Percentiles rank a stretch among this genome's conserved stretches.
These are phyloP conservation scores for Porphyrio hochstetteri DNA, from an alignment of 2,113 vertebrate genomes.

Conservation along the genomic window DNA sequence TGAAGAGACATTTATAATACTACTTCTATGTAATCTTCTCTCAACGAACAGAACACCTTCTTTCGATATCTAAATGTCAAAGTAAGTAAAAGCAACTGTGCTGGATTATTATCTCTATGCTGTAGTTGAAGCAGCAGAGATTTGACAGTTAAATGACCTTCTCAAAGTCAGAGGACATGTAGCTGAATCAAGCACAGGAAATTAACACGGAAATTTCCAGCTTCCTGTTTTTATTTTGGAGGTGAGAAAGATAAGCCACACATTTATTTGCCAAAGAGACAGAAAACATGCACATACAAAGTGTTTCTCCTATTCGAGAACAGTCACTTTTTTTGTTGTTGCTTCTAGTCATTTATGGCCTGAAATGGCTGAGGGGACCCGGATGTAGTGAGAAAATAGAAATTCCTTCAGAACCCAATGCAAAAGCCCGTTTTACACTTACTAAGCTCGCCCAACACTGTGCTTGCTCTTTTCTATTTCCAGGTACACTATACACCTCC, in stretches of 20 bases:
- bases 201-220: not conserved
- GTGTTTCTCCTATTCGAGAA: not conserved
- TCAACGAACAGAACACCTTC: not conserved
- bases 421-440: not conserved
- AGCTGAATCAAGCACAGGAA: not conserved
- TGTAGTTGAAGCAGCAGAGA: slow-evolving; percentile 5
- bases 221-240: not conserved
- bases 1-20: slow-evolving; percentile 8
- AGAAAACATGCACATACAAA: not conserved
- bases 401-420: not conserved
- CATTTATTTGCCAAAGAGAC: not conserved
- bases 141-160: slow-evolving; percentile 43
- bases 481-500: not conserved
- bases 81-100: not conserved
- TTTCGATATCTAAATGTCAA: slow-evolving; percentile 13
- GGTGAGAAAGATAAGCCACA: not conserved
- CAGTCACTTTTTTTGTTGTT: not conserved
- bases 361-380: not conserved
- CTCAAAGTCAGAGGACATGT: not conserved
- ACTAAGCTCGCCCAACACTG: not conserved
- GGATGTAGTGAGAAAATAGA: not conserved
- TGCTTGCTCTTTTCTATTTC: not conserved
- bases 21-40: not conserved
- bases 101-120: slow-evolving; percentile 19
- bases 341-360: not conserved